Percentiles rank a stretch among this genome's conserved stretches.
phyloP scores from a whole-genome alignment of 2,888 invertebrate species.

The Mythimna impura region DNA sequence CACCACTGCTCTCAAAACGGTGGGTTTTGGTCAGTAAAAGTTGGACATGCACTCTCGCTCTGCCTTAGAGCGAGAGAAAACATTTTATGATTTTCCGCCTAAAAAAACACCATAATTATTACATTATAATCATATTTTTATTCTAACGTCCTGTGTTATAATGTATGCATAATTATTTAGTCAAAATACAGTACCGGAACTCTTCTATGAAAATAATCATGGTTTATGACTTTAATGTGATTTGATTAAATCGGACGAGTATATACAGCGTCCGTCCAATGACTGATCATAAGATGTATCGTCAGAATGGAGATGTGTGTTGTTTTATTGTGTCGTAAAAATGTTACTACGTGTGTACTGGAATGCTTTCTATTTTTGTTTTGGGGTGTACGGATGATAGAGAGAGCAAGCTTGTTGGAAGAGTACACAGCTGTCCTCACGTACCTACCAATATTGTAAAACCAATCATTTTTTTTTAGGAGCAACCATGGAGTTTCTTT shows the following conservation, averaged over 20 bases:
- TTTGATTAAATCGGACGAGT: slow-evolving; percentile 48
- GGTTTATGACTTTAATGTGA: slow-evolving; percentile 42
- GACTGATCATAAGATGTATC: slow-evolving; percentile 43
- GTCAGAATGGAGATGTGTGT: slow-evolving; percentile 68
- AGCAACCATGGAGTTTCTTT: no score
- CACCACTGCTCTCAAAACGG: no score
- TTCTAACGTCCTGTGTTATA: not conserved
- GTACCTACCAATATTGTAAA: no score
- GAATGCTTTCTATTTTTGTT: slow-evolving; percentile 68
- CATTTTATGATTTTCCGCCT: no score
- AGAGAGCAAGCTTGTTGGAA: slow-evolving; percentile 1
- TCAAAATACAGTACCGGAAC: slow-evolving; percentile 46
- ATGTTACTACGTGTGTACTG: slow-evolving; percentile 69
- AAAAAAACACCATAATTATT: slow-evolving; percentile 22
- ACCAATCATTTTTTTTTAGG: no score
- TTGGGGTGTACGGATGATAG: slow-evolving; percentile 38
- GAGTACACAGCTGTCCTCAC: not conserved
- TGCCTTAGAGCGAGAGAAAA: no score
- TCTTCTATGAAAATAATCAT: slow-evolving; percentile 34
- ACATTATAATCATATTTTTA: slow-evolving; percentile 27
- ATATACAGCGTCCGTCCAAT: slow-evolving; percentile 35
- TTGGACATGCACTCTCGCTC: no score
- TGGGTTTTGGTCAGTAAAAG: no score
- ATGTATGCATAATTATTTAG: slow-evolving; percentile 6
- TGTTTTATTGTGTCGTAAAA: slow-evolving; percentile 76